Percentiles rank a stretch among this genome's conserved stretches.
Conservation (phyloP, 2,888 invertebrate species). For the Cactoblastis cactorum region DNA sequence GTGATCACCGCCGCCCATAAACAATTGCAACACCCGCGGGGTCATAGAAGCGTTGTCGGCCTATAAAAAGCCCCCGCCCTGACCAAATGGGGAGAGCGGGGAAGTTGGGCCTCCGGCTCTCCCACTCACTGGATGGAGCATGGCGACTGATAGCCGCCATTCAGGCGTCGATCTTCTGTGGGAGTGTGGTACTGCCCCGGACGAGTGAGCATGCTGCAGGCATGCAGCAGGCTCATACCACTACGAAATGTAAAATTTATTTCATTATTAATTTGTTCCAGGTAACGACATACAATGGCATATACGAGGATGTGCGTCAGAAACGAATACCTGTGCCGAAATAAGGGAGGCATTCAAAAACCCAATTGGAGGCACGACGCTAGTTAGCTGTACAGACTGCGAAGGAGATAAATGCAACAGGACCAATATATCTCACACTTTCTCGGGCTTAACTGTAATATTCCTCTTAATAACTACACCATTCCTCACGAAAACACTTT, state of each 20-base stretch:
- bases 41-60: too few relatives aligned
- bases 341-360: slow-evolving; percentile 37
- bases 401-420: slow-evolving; percentile 53
- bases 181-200: too few relatives aligned
- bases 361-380: slow-evolving; percentile 33
- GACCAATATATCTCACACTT: slow-evolving; percentile 36
- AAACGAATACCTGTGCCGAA: slow-evolving; percentile 53
- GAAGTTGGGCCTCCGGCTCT: too few relatives aligned
- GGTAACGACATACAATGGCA: slow-evolving; percentile 47
- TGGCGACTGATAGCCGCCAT: too few relatives aligned
- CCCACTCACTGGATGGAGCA: too few relatives aligned
- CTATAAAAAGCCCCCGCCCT: too few relatives aligned
- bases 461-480: slow-evolving; percentile 46
- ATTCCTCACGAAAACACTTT: slow-evolving; percentile 46
- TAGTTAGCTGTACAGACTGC: slow-evolving; percentile 52
- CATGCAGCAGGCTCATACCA: too few relatives aligned
- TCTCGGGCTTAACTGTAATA: slow-evolving; percentile 38
- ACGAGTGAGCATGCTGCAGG: too few relatives aligned
- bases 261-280: slow-evolving; percentile 25
- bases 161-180: too few relatives aligned
- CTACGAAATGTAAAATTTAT: not conserved
- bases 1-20: too few relatives aligned
- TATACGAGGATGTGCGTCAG: slow-evolving; percentile 57
- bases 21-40: too few relatives aligned
- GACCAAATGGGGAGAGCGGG: too few relatives aligned